A percentile compares a stretch with the other conserved stretches of the same genome.
Conservation (phyloP, 2,113 vertebrate genomes). For the Balaeniceps rex region DNA sequence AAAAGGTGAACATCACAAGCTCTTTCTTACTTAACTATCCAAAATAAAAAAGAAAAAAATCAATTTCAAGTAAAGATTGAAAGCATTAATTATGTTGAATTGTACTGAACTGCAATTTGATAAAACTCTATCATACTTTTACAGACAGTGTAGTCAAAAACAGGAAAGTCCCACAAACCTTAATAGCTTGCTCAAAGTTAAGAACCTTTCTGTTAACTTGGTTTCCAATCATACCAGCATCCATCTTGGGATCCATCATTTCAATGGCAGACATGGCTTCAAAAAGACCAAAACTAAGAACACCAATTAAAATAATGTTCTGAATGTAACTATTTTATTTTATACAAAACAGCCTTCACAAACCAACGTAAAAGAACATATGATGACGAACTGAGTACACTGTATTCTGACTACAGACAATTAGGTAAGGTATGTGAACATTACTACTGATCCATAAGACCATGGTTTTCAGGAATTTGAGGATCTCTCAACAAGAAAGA, state of each 20-base stretch:
- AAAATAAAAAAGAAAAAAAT: background rate
- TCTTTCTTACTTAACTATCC: background rate
- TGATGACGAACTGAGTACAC: background rate
- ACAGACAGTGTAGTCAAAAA: background rate
- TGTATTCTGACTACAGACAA: background rate
- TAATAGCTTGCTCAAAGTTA: slow-evolving; percentile 97
- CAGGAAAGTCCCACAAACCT: slow-evolving; percentile 72
- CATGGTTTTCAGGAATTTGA: background rate
- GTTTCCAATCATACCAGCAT: slow-evolving; percentile 99
- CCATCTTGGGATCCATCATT: slow-evolving; percentile 99
- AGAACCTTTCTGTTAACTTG: slow-evolving; percentile 98
- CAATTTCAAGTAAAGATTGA: background rate
- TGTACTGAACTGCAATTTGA: background rate
- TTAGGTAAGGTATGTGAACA: background rate
- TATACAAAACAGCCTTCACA: background rate
- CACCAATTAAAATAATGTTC: background rate
- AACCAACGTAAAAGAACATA: background rate
- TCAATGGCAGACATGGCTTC: slow-evolving; percentile 99
- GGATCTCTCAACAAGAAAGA: background rate
- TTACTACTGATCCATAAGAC: background rate
- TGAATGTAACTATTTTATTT: background rate
- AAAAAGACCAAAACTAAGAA: slow-evolving; percentile 92
- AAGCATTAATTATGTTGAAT: background rate
- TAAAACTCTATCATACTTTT: background rate
- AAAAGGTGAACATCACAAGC: background rate